These are phyloP conservation scores for Melierax canorus DNA, from an alignment of 2,113 vertebrate genomes.

Conservation along the genomic window DNA sequence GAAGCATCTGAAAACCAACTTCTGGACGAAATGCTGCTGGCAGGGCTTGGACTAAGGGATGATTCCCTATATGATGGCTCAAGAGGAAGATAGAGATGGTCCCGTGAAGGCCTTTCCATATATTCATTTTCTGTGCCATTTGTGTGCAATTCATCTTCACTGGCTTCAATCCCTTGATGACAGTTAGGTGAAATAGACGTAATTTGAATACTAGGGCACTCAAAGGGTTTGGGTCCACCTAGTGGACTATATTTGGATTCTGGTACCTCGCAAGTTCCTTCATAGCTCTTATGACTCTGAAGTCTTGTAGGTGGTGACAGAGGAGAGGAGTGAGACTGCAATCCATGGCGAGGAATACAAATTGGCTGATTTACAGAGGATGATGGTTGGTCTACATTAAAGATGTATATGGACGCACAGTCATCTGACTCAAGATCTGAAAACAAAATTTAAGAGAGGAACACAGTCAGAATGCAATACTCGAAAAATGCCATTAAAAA, in stretches of 20 bases:
- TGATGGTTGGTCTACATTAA: constrained; percentile 90
- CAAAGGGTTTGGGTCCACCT: constrained; percentile 90
- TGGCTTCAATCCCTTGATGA: constrained; percentile 91
- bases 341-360: constrained; percentile 86
- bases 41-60: constrained; percentile 94
- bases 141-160: constrained; percentile 80
- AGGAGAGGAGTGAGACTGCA: constrained; percentile 84
- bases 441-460: neutral
- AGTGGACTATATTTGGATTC: constrained; percentile 84
- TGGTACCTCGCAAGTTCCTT: constrained; percentile 77
- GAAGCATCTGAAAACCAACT: constrained; percentile 99
- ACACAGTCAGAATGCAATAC: neutral
- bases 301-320: constrained; percentile 82
- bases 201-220: constrained; percentile 98
- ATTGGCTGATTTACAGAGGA: constrained; percentile 87
- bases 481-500: neutral
- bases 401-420: constrained; percentile 93
- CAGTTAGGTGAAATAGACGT: constrained; percentile 98
- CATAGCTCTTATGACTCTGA: constrained; percentile 82
- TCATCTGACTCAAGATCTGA: constrained; percentile 94
- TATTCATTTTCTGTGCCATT: constrained; percentile 90
- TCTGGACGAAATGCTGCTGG: constrained; percentile 94
- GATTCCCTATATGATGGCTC: constrained; percentile 94
- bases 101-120: constrained; percentile 90
- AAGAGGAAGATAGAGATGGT: constrained; percentile 95